Evolutionary conservation across 2,113 vertebrate species (phyloP).

Genomic region (Loxodonta africana): DNA sequence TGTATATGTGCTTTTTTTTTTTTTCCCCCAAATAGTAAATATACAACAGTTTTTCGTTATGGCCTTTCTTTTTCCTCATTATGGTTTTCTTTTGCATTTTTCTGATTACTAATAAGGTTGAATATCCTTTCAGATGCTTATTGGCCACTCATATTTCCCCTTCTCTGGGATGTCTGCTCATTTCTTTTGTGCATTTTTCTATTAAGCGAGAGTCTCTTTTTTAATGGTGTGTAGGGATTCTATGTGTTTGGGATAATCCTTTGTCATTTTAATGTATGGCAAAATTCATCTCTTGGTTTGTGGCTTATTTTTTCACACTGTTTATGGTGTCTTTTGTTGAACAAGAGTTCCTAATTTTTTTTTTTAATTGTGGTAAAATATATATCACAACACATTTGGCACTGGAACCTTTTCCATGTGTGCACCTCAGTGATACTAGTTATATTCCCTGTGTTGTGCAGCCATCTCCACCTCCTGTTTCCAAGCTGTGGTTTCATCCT

Average conservation of each 20-base stretch:
- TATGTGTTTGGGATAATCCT: background rate
- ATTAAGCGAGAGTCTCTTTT: background rate
- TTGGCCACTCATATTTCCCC: too few relatives aligned
- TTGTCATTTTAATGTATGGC: background rate
- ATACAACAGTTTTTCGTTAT: background rate
- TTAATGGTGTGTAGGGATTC: background rate
- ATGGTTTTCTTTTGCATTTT: background rate
- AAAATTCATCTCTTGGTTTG: background rate
- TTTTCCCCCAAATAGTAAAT: background rate
- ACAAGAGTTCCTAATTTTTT: conserved; percentile 18
- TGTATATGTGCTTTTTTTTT: background rate
- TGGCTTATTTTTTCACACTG: background rate
- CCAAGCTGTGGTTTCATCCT: too few relatives aligned
- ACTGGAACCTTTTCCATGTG: too few relatives aligned
- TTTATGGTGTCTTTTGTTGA: background rate
- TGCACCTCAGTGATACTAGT: too few relatives aligned
- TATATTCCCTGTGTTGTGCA: too few relatives aligned
- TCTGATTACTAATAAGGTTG: background rate
- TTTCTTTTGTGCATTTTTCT: conserved; percentile 19
- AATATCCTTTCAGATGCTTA: background rate
- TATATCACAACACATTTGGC: too few relatives aligned
- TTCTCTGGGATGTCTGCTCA: background rate
- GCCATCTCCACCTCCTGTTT: too few relatives aligned
- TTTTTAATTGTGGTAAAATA: too few relatives aligned
- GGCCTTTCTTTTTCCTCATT: background rate